phyloP scores from a whole-genome alignment of 1,140 invertebrate species.

The Temnothorax nylanderi region DNA sequence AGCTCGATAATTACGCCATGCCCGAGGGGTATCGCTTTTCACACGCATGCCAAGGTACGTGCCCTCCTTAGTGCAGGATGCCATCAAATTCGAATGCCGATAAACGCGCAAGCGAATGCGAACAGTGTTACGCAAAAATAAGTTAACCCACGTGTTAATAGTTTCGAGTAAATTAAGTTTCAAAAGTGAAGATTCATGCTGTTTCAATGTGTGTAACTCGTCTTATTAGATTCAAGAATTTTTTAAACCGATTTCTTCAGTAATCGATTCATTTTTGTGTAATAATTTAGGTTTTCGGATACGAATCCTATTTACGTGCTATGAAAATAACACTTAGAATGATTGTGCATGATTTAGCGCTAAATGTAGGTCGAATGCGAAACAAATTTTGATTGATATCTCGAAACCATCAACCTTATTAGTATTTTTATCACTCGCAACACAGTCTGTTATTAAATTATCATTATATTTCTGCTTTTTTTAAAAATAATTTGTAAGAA shows the following conservation, averaged over 20 bases:
- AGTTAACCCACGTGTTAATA: no score
- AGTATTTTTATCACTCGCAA: constrained; percentile 4
- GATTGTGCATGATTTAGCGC: not conserved
- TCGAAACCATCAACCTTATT: constrained; percentile 3
- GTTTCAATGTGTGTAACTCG: not conserved
- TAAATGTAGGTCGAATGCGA: not conserved
- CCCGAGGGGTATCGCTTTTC: constrained; percentile 26
- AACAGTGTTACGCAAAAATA: constrained; percentile 21
- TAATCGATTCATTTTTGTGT: not conserved
- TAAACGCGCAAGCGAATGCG: not conserved
- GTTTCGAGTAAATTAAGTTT: not conserved
- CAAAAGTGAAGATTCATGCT: not conserved
- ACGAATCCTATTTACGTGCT: not conserved
- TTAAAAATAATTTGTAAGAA: not conserved
- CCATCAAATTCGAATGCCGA: not conserved
- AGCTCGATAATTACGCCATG: constrained; percentile 41
- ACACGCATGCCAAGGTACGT: constrained; percentile 7
- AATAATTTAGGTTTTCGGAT: not conserved
- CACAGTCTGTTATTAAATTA: constrained; percentile 33
- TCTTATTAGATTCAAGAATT: not conserved
- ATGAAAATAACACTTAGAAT: not conserved
- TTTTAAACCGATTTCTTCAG: not conserved
- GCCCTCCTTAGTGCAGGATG: constrained; percentile 10
- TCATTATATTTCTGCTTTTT: constrained; percentile 14
- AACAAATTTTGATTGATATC: constrained; percentile 15